Evolutionary conservation across 2,113 vertebrate genomes (phyloP).

Genomic region (Uropsilus gracilis): DNA sequence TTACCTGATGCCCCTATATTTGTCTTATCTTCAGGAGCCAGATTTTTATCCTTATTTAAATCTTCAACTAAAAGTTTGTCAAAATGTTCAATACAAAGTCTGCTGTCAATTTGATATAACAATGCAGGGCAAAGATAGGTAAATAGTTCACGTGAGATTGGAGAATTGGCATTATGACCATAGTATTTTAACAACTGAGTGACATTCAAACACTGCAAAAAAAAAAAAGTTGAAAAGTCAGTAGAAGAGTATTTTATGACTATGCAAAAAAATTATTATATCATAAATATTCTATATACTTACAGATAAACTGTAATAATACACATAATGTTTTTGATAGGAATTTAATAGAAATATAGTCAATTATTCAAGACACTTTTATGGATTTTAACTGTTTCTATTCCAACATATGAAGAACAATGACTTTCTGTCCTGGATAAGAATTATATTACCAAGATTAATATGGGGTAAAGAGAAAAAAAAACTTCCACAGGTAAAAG

Average conservation of each 20-base stretch:
- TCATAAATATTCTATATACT: constrained; percentile 9
- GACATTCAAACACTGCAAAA: constrained; percentile 94
- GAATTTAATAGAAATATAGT: background rate
- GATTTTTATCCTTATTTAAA: constrained; percentile 82
- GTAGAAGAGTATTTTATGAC: constrained; percentile 2
- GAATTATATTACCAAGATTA: background rate
- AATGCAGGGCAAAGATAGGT: constrained; percentile 95
- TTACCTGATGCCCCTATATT: constrained; percentile 89
- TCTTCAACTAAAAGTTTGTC: constrained; percentile 90
- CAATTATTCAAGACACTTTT: background rate
- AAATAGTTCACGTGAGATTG: constrained; percentile 93
- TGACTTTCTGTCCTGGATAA: background rate
- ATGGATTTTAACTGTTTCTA: background rate
- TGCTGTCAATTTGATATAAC: constrained; percentile 97
- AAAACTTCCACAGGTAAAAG: background rate
- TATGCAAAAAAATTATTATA: constrained; percentile 33
- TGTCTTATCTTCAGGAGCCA: constrained; percentile 79
- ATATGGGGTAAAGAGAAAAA: background rate
- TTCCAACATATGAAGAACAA: background rate
- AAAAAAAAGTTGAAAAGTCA: constrained; percentile 25
- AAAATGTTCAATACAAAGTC: constrained; percentile 94
- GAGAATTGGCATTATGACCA: constrained; percentile 89
- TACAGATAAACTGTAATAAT: constrained; percentile 1
- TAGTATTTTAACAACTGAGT: constrained; percentile 93
- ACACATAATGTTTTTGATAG: background rate